Base-by-base conservation (phyloP, 2,888 invertebrate genomes). In the Proisotoma minuta region DNA sequence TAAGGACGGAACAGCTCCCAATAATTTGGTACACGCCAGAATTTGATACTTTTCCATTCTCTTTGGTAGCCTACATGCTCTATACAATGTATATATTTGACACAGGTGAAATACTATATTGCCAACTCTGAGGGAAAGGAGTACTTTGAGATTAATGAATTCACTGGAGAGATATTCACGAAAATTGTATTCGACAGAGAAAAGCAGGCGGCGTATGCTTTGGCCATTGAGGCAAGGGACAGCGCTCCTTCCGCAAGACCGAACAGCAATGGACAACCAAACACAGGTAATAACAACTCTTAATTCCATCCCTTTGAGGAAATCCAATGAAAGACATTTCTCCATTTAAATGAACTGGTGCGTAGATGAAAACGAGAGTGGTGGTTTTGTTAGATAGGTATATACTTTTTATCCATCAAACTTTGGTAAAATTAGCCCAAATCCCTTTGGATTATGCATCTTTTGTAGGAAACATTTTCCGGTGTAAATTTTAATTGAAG, bases 151-250 rank as follows among this genome's bases (percentile, higher is more conserved):
- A 96, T 98, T 79, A 94, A 97, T 81, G 85, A 89, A 78, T 88
- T 92, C 79, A 91, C 94, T 28, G 98, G 98, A 23, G 92, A 94
- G 79, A 90, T 98, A 77, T 94, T 90, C 81, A 95, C 96, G 47
- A 91, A 92, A 80, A 84, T 91, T 74, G 89, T 93, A 75, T 98
- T 98, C 83, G 98, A 98, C 82, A 86, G 97, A 70, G 98, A 98
- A 81, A 94, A 94, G 83, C 94, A 96, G 78, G 92, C 91, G 50
- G 94, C 96, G 63, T 98, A 97, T 81, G 97, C 97, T 39, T 81
- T 99, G 77, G 95, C 96, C 78, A 96, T 99, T 75, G 93, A 94
- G 78, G 98, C 97, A 0, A 83, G 94, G 62, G 99, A 99, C 77
- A 95, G 96, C 57, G 92, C 92, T 60, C 89, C 93, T n/a, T 97